Base-by-base conservation (phyloP, 2,888 invertebrate genomes). In the Theodoxus fluviatilis region DNA sequence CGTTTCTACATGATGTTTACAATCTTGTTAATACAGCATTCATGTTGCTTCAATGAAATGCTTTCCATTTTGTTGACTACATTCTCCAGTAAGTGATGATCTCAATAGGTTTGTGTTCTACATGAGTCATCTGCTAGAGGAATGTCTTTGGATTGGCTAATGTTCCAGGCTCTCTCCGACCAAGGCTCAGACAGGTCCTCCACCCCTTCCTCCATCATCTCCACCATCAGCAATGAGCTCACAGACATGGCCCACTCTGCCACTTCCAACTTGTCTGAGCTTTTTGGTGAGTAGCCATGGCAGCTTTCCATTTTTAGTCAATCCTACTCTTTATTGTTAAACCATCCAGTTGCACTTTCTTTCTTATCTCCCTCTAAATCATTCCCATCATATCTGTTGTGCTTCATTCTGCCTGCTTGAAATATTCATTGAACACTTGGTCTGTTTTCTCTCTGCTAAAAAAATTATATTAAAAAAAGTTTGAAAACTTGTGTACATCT, bases 241-340 rank as follows among this genome's bases (percentile, higher is more conserved):
- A 85, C 84, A 67, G 84, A 83, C 73, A 96, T 97, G 28, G 93
- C 95, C 0, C 95, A 96, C 76, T 96, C 96, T 0, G 86, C 87
- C 49, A 92, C 94, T 22, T 95, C 92, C 86, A 96, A 97, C 92
- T 94, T 98, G 85, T 95, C 95, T 69, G 97, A 95, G 86, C 91
- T 98, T 80, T 96, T 98, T 87, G 95, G 96, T 86, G 90, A 88
- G 89, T 81, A n/a, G 18, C 25, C 43, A 15, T 9, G 43, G 9
- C 12, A 43, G n/a, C n/a, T n/a, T n/a, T n/a, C n/a, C n/a, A 35
- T 40, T 38, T 4, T 67, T 28, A 18, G 12, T n/a, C n/a, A n/a
- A n/a, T n/a, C n/a, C n/a, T n/a, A n/a, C n/a, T n/a, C n/a, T 59
- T 59, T n/a, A n/a, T 22, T 49, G 49, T 49, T 1, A 49, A n/a